Conservation (phyloP, 2,888 invertebrate species). For the Plebejus anna region DNA sequence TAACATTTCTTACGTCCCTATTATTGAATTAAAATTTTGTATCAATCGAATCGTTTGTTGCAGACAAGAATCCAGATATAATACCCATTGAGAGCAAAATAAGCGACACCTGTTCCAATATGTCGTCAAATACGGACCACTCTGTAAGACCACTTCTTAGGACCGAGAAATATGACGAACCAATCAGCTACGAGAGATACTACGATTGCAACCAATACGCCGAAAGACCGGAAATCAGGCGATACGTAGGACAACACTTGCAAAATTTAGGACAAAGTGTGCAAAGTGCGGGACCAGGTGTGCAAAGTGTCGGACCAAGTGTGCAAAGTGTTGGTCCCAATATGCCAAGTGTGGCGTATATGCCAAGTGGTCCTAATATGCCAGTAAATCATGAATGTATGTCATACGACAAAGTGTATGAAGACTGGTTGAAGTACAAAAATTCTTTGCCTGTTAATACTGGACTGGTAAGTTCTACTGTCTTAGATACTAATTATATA, state of each 20-base stretch:
- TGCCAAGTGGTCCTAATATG: constrained; percentile 34
- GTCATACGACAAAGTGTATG: constrained; percentile 70
- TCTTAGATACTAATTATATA: neutral
- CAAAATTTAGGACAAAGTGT: constrained; percentile 56
- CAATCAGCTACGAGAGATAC: constrained; percentile 57
- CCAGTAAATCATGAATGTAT: constrained; percentile 47
- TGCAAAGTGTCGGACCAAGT: constrained; percentile 55
- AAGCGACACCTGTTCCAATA: constrained; percentile 70
- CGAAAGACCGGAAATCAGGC: constrained; percentile 62
- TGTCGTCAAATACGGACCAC: constrained; percentile 70
- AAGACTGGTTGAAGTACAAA: constrained; percentile 79
- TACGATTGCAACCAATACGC: constrained; percentile 68
- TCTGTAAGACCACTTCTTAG: constrained; percentile 66
- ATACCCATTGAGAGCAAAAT: constrained; percentile 73
- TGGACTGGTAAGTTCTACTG: constrained; percentile 61
- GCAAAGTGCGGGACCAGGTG: constrained; percentile 51
- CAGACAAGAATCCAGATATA: constrained; percentile 76
- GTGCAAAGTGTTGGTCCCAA: constrained; percentile 57
- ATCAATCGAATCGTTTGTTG: neutral
- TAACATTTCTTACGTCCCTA: no score
- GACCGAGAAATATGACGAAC: constrained; percentile 68
- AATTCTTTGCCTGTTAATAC: constrained; percentile 71
- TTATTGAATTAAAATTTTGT: no score
- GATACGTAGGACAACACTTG: constrained; percentile 45
- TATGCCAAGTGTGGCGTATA: constrained; percentile 44